Evolutionary conservation across 1,140 invertebrate species (phyloP), one percentile per base, ranked within the genome.

Genomic region (Formica exsecta): DNA sequence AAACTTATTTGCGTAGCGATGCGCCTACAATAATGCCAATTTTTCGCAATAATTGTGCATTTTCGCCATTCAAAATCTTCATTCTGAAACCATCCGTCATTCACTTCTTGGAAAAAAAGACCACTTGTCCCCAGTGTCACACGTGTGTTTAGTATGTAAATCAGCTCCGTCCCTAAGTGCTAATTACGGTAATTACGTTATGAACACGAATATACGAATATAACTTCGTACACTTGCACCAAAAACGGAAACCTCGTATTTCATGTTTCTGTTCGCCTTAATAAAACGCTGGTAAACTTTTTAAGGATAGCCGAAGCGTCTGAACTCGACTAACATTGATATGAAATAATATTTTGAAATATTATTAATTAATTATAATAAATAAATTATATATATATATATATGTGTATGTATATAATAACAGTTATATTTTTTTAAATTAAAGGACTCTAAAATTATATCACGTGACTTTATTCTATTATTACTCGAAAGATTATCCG

Each of bases 181-280:
- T 85, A 85, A 85, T 85, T 85, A 85, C 36, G 22, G 13, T 75
- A 74, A 85, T 87, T 87, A 85, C 64, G 19, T 89, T 88, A 89
- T 89, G 87, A 89, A 89, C 87, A 88, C 86, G 80, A 32, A 32
- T 32, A 32, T 88, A 85, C 87, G 81, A 86, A 71, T 85, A 71
- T 85, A 89, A 87, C 68, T 68, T 86, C 86, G 81, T 75, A 80
- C 81, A 83, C 51, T 88, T 80, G 79, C 51, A 66, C 51, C 74
- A 80, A 65, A 75, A 75, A 79, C 75, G 57, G 32, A 79, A 89
- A 88, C 81, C 83, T 89, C 87, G 70, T 75, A 25, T 74, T 80
- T 80, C 77, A 61, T 73, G 68, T 83, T 83, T 83, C 68, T 83
- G 79, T 73, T 44, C 51, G 54, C 36, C 57, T 73, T 59, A 73